Conservation (phyloP, 2,888 invertebrate genomes). For the Chloroclystis v-ata region DNA sequence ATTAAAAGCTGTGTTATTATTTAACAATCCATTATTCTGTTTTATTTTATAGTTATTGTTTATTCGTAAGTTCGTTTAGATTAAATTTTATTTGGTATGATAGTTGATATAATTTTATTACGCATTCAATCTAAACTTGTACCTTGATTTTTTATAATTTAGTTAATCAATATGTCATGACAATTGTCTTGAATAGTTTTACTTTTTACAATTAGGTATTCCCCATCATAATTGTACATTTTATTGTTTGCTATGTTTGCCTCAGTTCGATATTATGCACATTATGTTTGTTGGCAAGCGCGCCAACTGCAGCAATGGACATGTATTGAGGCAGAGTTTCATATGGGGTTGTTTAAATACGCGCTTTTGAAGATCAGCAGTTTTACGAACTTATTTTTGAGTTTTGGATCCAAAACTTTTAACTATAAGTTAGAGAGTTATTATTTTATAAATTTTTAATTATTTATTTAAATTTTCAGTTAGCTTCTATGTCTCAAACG, state of each 20-base stretch:
- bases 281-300: conserved; percentile 67
- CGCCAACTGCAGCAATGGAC: conserved; percentile 68
- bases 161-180: conserved; percentile 67
- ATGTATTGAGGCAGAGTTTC: conserved; percentile 46
- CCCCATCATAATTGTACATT: conserved; percentile 46
- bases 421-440: conserved; percentile 76
- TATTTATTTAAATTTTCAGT: conserved; percentile 67
- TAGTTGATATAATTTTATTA: conserved; percentile 65
- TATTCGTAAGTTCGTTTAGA: conserved; percentile 74
- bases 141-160: conserved; percentile 74
- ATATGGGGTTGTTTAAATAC: conserved; percentile 36
- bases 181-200: conserved; percentile 52
- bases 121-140: conserved; percentile 68
- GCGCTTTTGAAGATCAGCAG: conserved; percentile 49
- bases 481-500: conserved; percentile 60
- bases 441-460: conserved; percentile 39
- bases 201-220: conserved; percentile 30
- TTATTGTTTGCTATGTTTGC: conserved; percentile 44
- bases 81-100: conserved; percentile 74
- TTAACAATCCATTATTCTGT: conserved; percentile 76
- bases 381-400: conserved; percentile 73
- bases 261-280: conserved; percentile 59
- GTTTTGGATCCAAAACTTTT: conserved; percentile 78
- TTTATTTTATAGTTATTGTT: conserved; percentile 77
- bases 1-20: conserved; percentile 76